Base-by-base conservation (phyloP, 2,797 vertebrate genomes). In the Anabas testudineus region DNA sequence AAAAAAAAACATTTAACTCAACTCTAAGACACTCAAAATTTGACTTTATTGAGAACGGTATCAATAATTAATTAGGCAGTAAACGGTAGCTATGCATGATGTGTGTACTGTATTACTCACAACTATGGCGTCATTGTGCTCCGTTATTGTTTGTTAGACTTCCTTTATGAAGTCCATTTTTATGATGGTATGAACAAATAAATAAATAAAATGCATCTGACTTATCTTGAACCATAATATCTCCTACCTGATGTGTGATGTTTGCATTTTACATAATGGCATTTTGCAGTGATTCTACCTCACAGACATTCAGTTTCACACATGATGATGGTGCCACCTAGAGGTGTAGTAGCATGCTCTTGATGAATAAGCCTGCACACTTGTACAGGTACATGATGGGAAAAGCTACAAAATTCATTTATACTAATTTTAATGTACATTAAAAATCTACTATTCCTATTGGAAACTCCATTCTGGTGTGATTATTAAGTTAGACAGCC, bases 301-400 rank as follows among this genome's bases (percentile, higher is more conserved):
- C 76, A 67, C 52, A 67, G 47, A 43, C 39, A 42, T 32, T 61
- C 41, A 62, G 28, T 66, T 77, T 84, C 81, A 53, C 68, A 87
- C 81, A 90, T 90, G 88, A 78, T 86, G 65, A 90, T 47, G 62
- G 82, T 91, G 91, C 90, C 91, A 92, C 84, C 90, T 93, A 91
- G 87, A 90, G 91, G 91, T 72, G 59, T 53, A 68, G 85, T 80
- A 82, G 75, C 76, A 85, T 82, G 67, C 53, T 77, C 34, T 47
- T 80, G 63, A 83, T 74, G 66, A 81, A 87, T 72, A 57, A 74
- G 26, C 15, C 19, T 58, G 54, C 36, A 48, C n/a, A n/a, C n/a
- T n/a, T n/a, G n/a, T n/a, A n/a, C n/a, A n/a, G n/a, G n/a, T 30
- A 49, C 36, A 58, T 73, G 15, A 48, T 21, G 8, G 16, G 10